Percentiles rank a stretch among this genome's conserved stretches.
These are phyloP conservation scores for Mormyrops boulengeri DNA, from an alignment of 2,797 vertebrate genomes.

Conservation along the genomic window DNA sequence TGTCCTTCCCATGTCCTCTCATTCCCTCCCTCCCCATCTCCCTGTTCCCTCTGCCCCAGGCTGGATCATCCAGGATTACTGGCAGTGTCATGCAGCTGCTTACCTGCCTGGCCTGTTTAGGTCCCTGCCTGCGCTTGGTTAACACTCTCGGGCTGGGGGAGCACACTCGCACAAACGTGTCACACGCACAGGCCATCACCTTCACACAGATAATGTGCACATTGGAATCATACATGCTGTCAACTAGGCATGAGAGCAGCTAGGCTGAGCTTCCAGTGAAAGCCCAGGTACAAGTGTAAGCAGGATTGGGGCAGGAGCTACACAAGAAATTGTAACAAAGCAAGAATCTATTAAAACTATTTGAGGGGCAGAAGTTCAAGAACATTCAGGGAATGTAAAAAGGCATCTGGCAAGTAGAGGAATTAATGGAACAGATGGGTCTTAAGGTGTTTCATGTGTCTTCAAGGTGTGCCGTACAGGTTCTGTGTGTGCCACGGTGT, in stretches of 20 bases:
- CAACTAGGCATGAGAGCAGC: neutral
- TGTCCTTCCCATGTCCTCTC: conserved; percentile 30
- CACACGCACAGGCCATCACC: neutral
- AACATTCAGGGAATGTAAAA: neutral
- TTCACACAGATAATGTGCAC: neutral
- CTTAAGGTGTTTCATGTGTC: neutral
- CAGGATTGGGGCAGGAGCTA: neutral
- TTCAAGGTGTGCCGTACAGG: neutral
- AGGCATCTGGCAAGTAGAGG: neutral
- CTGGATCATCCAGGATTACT: conserved; percentile 64
- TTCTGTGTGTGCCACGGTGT: neutral
- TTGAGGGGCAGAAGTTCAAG: neutral
- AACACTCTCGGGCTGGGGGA: conserved; percentile 28
- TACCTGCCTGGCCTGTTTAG: conserved; percentile 44
- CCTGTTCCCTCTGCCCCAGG: conserved; percentile 38
- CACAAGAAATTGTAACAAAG: neutral
- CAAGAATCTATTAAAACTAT: neutral
- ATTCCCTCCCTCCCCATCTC: conserved; percentile 36
- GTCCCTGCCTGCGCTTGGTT: conserved; percentile 39
- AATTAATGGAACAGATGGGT: neutral
- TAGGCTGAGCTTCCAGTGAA: neutral
- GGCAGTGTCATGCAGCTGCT: conserved; percentile 54
- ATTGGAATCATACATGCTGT: neutral
- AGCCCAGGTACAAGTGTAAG: neutral
- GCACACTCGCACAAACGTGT: neutral